A percentile compares a stretch with the other conserved stretches of the same genome.
phyloP scores from a whole-genome alignment of 2,888 invertebrate genomes.

The Phortica magna region DNA sequence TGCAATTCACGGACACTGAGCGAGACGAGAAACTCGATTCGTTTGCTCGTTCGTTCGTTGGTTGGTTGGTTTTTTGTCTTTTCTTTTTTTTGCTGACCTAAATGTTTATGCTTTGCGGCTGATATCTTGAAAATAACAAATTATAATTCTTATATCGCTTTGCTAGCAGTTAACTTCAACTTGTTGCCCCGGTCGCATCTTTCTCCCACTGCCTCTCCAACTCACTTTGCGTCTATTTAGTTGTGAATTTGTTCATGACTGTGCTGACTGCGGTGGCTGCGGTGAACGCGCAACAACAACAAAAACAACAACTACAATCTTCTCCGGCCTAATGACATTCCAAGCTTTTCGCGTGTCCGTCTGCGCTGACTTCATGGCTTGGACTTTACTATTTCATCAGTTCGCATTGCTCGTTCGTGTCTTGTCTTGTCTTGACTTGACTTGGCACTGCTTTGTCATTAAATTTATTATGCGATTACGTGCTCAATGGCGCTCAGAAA shows the following conservation, averaged over 20 bases:
- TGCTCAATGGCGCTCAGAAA: slow-evolving; percentile 4
- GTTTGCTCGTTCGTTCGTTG: no score
- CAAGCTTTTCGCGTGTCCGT: not conserved
- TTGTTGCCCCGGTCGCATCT: not conserved
- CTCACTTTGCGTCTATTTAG: not conserved
- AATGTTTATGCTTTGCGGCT: slow-evolving; percentile 1
- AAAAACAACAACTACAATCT: no score
- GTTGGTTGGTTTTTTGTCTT: not conserved
- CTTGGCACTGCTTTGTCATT: slow-evolving; percentile 1
- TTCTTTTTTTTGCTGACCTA: not conserved
- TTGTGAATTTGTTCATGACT: slow-evolving; percentile 3
- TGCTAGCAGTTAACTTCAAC: slow-evolving; percentile 12
- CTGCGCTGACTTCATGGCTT: not conserved
- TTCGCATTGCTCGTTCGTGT: slow-evolving; percentile 5
- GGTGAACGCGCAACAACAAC: no score
- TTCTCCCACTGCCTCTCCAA: no score
- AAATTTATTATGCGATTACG: slow-evolving; percentile 25
- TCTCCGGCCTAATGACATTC: slow-evolving; percentile 1
- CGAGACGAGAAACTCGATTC: not conserved
- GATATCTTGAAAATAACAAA: not conserved
- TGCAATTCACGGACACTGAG: not conserved
- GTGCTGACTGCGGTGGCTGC: not conserved
- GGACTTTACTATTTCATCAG: not conserved
- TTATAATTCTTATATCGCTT: not conserved
- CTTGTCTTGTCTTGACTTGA: not conserved